Conservation (phyloP, 2,797 vertebrate species). For the Neosalanx taihuensis region DNA sequence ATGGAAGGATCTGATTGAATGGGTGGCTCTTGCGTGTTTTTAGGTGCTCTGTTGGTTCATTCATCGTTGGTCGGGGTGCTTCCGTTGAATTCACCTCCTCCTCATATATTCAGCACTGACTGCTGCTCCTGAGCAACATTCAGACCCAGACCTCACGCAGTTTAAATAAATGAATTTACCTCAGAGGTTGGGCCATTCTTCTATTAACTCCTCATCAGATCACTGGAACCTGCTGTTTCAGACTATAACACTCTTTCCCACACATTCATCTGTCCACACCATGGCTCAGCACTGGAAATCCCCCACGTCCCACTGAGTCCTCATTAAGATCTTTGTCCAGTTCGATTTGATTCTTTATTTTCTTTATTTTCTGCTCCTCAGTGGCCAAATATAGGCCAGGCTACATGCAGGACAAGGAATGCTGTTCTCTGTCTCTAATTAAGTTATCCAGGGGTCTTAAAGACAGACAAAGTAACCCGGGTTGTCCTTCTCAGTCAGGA, state of each 20-base stretch:
- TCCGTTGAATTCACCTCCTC: neutral
- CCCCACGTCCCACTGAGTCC: constrained; percentile 11
- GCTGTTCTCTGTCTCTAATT: constrained; percentile 1
- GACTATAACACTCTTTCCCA: constrained; percentile 53
- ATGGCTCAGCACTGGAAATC: constrained; percentile 36
- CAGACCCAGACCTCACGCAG: neutral
- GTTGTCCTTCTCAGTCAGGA: neutral
- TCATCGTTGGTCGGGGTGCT: neutral
- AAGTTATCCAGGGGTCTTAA: neutral
- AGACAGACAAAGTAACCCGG: constrained; percentile 8
- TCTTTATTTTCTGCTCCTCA: neutral
- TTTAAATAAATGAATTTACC: neutral
- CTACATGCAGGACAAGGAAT: neutral
- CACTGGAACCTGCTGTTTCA: neutral
- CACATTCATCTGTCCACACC: constrained; percentile 20
- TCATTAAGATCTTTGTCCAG: constrained; percentile 25
- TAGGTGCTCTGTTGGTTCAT: neutral
- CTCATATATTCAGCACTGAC: neutral
- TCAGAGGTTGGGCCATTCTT: neutral
- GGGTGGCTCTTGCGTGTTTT: neutral
- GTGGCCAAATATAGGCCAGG: constrained; percentile 6
- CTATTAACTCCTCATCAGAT: neutral
- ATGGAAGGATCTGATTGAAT: no score
- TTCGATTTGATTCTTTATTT: constrained; percentile 26
- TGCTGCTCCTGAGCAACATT: neutral